A percentile compares a stretch with the other conserved stretches of the same genome.
Evolutionary conservation across 2,113 vertebrate genomes (phyloP).

Genomic region (Dolichotis patagonum): DNA sequence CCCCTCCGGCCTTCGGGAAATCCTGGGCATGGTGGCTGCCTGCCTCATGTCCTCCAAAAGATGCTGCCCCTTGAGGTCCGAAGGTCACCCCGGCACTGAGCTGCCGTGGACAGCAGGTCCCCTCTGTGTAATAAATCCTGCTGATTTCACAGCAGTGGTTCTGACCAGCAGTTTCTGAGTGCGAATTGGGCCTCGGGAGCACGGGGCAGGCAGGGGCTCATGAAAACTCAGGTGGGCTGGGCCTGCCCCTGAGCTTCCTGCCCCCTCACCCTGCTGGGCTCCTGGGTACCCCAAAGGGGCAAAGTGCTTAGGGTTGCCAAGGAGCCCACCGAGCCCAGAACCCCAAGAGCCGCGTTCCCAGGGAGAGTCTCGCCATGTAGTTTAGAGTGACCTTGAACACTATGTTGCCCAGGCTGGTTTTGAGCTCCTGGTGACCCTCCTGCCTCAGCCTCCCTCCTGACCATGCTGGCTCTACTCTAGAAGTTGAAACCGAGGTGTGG

Average conservation of each 20-base stretch:
- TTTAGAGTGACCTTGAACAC: neutral
- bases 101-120: neutral
- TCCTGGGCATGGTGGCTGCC: neutral
- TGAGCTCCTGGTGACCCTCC: neutral
- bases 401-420: too few species aligned
- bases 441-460: neutral
- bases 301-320: neutral
- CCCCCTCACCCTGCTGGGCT: neutral
- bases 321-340: accelerated
- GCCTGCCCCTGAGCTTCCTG: neutral
- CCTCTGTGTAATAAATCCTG: neutral
- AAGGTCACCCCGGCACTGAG: neutral
- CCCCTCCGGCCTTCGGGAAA: neutral
- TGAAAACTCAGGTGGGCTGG: neutral
- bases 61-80: too few species aligned
- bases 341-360: accelerated
- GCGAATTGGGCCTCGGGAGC: neutral
- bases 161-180: too few species aligned
- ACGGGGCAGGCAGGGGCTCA: neutral
- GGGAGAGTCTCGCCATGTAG: neutral
- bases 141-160: neutral
- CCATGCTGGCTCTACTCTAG: too few species aligned
- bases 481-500: neutral
- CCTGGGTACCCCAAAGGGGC: neutral
- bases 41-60: neutral